Evolutionary conservation across 2,113 vertebrate species (phyloP), one percentile per base, ranked within the genome.

Genomic region (Ammodytes marinus): DNA sequence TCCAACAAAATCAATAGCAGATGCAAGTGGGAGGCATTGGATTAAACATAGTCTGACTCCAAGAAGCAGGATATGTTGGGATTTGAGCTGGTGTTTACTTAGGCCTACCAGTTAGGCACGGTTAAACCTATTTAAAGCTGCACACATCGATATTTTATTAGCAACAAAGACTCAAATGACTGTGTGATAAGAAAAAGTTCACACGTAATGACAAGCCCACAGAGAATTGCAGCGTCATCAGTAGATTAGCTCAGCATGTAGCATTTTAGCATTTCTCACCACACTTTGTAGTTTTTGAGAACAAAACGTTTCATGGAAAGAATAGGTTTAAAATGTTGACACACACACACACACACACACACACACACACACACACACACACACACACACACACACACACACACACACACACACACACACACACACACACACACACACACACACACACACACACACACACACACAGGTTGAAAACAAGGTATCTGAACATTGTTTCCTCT

Each of bases 251-350:
- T 67, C 3, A 39, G 37, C 5, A 0, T 42, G 37, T 40, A 39
- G 46, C 11, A 27, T 70, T 70, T 45, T 19, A 10, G 70, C 37
- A 63, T 52, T 5, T 53, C 15, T 60, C 14, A 64, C 12, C 6
- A 64, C 60, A 45, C 17, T 27, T 27, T 74, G 52, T 52, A 43
- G 1, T 11, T 74, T 49, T 27, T 27, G 27, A 27, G 27, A 27
- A 27, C 27, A 27, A 27, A 27, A 27, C 15, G 12, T 53, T 67
- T 79, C 54, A 58, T 19, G n/a, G 46, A 66, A 70, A 27, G 58
- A 47, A 61, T 9, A 55, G 37, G 40, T 53, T 55, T 65, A 71
- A 40, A 52, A 45, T 73, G 47, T 73, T 77, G 80, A 27, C 27
- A 27, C 27, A 27, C 27, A 2, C 27, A 27, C 27, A 27, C 27